A percentile compares a stretch with the other conserved stretches of the same genome.
Conservation (phyloP, 2,888 invertebrate species). For the Keiferia lycopersicella region DNA sequence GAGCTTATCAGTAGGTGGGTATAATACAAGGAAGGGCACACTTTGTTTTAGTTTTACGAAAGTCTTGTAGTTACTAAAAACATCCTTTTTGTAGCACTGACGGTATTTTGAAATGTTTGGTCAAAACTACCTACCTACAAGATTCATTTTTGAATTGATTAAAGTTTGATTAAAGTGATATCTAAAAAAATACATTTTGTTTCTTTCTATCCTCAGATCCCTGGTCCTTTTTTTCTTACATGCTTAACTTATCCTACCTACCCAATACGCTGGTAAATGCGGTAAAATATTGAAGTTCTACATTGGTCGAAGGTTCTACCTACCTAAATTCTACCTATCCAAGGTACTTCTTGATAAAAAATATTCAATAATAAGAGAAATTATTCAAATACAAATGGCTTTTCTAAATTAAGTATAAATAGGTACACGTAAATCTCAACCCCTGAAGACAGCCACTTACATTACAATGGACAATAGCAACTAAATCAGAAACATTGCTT, state of each 20-base stretch:
- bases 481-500: too few relatives aligned
- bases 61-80: neutral
- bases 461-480: neutral
- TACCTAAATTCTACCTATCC: too few relatives aligned
- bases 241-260: too few relatives aligned
- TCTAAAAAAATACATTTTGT: constrained; percentile 29
- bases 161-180: constrained; percentile 20
- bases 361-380: too few relatives aligned
- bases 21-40: neutral
- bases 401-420: too few relatives aligned
- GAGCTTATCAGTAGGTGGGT: neutral
- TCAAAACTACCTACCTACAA: neutral
- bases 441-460: too few relatives aligned
- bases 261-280: too few relatives aligned
- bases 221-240: neutral
- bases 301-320: too few relatives aligned
- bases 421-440: too few relatives aligned
- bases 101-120: neutral
- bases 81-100: neutral
- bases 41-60: neutral
- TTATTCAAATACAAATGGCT: too few relatives aligned
- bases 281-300: too few relatives aligned
- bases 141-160: constrained; percentile 16
- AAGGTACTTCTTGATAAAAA: neutral
- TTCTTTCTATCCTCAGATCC: neutral